A percentile compares a stretch with the other conserved stretches of the same genome.
These are phyloP conservation scores for Drosophila setosimentum DNA, from an alignment of 2,888 invertebrate genomes.

Conservation along the genomic window DNA sequence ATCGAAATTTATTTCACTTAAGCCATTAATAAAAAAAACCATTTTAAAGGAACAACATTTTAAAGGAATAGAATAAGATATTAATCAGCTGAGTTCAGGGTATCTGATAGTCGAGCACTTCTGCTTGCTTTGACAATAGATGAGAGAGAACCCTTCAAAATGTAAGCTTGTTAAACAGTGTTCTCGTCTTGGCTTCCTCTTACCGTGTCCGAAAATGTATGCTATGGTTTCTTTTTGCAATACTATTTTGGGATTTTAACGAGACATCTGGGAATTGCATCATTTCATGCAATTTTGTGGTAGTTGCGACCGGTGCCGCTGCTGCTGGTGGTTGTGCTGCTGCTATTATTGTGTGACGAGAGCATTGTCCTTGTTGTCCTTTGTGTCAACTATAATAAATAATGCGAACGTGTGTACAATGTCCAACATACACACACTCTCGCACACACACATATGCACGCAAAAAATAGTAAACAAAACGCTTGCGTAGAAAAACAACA, in stretches of 20 bases:
- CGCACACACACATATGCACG: constrained; percentile 28
- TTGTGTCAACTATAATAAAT: constrained; percentile 80
- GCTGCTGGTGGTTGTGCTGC: constrained; percentile 23
- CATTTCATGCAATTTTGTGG: constrained; percentile 63
- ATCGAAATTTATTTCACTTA: no score
- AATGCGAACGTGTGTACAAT: constrained; percentile 52
- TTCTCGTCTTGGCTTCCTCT: background rate
- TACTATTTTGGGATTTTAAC: constrained; percentile 71
- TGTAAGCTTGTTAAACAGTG: constrained; percentile 22
- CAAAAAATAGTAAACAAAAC: constrained; percentile 67
- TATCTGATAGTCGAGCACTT: background rate
- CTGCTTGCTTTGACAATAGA: background rate
- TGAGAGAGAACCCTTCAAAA: background rate
- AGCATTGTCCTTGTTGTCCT: constrained; percentile 68
- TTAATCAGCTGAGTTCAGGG: background rate
- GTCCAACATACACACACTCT: constrained; percentile 14
- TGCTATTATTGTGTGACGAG: constrained; percentile 56
- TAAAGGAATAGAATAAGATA: background rate
- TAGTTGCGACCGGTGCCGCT: constrained; percentile 14
- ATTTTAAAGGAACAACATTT: no score
- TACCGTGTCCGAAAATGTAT: constrained; percentile 18
- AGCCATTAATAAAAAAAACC: no score
- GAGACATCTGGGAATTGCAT: constrained; percentile 76
- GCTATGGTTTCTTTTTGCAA: constrained; percentile 36
- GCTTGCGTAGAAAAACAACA: constrained; percentile 56